Conservation (phyloP, 2,888 invertebrate genomes). For the Hanleya hanleyi region DNA sequence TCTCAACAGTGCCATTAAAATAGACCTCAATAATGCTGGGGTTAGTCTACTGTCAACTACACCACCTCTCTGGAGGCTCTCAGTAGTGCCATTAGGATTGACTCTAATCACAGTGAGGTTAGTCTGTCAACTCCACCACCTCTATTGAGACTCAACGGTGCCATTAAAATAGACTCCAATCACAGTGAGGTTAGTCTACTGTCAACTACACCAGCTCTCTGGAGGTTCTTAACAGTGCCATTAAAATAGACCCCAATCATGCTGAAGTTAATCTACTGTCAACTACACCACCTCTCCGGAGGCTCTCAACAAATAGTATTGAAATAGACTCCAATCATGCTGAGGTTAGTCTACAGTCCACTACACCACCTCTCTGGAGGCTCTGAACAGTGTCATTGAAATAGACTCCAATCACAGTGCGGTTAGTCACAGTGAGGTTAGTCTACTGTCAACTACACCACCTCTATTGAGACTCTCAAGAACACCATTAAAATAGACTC, state of each 20-base stretch:
- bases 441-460: too few relatives aligned
- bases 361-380: too few relatives aligned
- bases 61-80: constrained; percentile 67
- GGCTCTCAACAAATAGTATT: too few relatives aligned
- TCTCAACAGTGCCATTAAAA: constrained; percentile 70
- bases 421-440: too few relatives aligned
- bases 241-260: constrained; percentile 65
- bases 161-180: constrained; percentile 67
- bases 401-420: too few relatives aligned
- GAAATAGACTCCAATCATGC: too few relatives aligned
- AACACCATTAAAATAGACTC: too few relatives aligned
- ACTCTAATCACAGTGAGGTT: constrained; percentile 69
- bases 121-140: constrained; percentile 57
- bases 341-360: too few relatives aligned
- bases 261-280: constrained; percentile 71
- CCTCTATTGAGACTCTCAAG: too few relatives aligned
- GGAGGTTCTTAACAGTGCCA: constrained; percentile 69
- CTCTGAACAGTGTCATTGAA: too few relatives aligned
- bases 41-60: constrained; percentile 67
- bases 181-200: too few relatives aligned
- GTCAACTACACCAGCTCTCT: constrained; percentile 64
- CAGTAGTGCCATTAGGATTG: constrained; percentile 68
- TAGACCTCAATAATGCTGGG: constrained; percentile 67
- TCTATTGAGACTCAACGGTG: constrained; percentile 69
- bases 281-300: too few relatives aligned